Evolutionary conservation across 1,140 invertebrate species (phyloP).

Genomic region (Teleogryllus occipitalis): DNA sequence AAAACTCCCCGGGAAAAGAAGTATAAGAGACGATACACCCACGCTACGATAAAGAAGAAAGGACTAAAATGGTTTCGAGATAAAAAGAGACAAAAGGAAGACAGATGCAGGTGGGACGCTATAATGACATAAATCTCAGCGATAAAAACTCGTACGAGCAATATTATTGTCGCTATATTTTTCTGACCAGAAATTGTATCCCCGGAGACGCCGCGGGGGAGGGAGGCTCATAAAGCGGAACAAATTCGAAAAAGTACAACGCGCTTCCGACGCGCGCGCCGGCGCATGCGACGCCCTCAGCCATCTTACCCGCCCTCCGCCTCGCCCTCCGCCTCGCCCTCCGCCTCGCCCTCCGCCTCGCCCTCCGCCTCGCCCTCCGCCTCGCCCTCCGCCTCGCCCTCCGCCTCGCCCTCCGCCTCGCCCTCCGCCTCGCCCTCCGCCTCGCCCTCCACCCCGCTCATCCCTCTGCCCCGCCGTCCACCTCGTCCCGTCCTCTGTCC

Average conservation of each 20-base stretch:
- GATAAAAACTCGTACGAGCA: neutral
- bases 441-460: no score
- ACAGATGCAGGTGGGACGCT: neutral
- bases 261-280: no score
- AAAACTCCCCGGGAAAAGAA: neutral
- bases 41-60: neutral
- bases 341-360: no score
- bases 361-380: no score
- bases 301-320: neutral
- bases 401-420: no score
- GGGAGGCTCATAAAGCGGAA: neutral
- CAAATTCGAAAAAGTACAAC: neutral
- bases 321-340: no score
- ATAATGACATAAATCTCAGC: conserved; percentile 1
- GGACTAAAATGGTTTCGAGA: neutral
- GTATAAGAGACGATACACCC: neutral
- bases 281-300: neutral
- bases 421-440: no score
- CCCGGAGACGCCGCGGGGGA: neutral
- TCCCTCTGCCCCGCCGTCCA: no score
- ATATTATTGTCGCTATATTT: neutral
- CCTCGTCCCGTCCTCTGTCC: no score
- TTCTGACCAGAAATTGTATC: neutral
- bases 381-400: no score
- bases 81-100: conserved; percentile 5